Conservation (phyloP, 1,140 invertebrate species). For the Aleiodes sp. region DNA sequence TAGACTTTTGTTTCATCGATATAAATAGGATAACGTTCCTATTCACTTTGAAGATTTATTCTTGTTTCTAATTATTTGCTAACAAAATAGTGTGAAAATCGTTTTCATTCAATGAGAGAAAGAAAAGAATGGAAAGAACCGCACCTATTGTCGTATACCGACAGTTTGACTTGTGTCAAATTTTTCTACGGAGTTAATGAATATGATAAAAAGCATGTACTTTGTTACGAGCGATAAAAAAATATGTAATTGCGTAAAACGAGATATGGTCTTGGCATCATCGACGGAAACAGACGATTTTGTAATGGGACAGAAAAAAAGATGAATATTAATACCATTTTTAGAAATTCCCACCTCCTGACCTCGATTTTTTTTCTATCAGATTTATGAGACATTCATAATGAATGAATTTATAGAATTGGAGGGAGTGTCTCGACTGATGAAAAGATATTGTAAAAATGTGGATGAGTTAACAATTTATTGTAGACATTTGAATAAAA, state of each 20-base stretch:
- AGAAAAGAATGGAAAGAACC: background rate
- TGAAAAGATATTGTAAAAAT: no score
- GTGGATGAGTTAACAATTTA: no score
- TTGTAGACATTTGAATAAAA: background rate
- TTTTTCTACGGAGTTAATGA: background rate
- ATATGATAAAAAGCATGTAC: background rate
- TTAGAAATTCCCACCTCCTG: background rate
- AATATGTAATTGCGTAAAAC: background rate
- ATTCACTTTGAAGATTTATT: no score
- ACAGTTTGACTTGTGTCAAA: no score
- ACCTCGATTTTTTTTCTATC: background rate
- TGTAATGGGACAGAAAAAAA: no score
- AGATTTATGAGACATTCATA: slow-evolving; percentile 3
- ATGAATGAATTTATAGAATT: slow-evolving; percentile 4
- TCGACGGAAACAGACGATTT: background rate
- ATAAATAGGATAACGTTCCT: slow-evolving; percentile 27
- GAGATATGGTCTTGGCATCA: background rate
- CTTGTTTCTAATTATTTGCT: background rate
- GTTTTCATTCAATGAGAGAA: background rate
- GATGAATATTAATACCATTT: background rate
- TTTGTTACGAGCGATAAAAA: background rate
- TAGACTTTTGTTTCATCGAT: slow-evolving; percentile 24
- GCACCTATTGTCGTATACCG: no score
- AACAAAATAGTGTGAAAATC: background rate
- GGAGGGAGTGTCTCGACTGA: slow-evolving; percentile 5